These are phyloP conservation scores for Rousettus madagascariensis DNA, from an alignment of 2,797 vertebrate species.

Conservation along the genomic window DNA sequence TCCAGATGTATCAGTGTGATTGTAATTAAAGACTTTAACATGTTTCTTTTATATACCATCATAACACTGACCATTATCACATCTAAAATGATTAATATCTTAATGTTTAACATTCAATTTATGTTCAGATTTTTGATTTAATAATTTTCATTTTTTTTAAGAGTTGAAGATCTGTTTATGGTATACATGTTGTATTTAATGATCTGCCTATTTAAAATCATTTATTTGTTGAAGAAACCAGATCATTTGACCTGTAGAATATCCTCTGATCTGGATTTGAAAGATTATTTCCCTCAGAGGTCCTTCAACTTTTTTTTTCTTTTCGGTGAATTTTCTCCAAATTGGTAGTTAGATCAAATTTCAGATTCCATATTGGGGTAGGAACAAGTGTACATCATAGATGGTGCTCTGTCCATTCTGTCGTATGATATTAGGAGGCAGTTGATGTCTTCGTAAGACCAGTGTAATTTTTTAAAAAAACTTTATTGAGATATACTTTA, in stretches of 20 bases:
- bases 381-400: not conserved
- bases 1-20: not conserved
- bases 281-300: not conserved
- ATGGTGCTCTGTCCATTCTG: not conserved
- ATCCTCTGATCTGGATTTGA: not conserved
- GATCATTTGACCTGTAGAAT: not conserved
- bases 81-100: constrained; percentile 2
- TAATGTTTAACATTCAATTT: not conserved
- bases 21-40: not conserved
- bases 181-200: not conserved
- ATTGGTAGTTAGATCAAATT: not conserved
- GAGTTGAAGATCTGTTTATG: not conserved
- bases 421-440: not conserved
- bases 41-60: not conserved
- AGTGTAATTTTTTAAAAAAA: not conserved
- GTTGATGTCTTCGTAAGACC: not conserved
- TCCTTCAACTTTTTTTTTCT: not conserved
- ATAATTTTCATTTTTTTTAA: not conserved
- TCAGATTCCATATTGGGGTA: not conserved
- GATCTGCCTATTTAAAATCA: not conserved
- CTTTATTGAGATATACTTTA: not conserved
- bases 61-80: not conserved
- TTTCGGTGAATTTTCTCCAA: not conserved
- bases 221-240: not conserved
- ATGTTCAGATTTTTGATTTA: not conserved